Conservation (phyloP, 2,113 vertebrate species). For the Ceyx margarethae region DNA sequence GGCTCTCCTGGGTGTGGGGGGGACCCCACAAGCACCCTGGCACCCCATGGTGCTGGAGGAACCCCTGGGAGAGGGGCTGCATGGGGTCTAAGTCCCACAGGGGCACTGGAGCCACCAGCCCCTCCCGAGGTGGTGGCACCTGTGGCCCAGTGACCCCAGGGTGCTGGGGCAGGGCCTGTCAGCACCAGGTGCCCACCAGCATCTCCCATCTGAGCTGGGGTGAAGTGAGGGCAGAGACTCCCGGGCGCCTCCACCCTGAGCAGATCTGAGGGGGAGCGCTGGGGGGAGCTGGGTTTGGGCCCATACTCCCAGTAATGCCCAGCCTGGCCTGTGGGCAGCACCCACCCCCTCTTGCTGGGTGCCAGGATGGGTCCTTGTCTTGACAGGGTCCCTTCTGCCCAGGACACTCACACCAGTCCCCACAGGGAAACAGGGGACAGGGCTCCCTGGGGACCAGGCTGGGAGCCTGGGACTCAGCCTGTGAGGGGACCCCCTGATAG, state of each 20-base stretch:
- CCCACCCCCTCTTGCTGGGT: neutral
- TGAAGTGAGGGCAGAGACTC: neutral
- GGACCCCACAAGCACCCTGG: neutral
- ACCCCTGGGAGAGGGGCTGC: neutral
- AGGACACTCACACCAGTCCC: neutral
- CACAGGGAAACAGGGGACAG: fast-evolving
- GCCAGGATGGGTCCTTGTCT: neutral
- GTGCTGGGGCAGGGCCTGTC: neutral
- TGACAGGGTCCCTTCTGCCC: neutral
- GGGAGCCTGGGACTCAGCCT: neutral
- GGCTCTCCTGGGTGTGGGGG: neutral
- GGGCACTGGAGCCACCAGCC: neutral
- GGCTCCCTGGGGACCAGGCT: neutral
- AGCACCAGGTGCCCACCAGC: neutral
- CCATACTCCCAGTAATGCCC: neutral
- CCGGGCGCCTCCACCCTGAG: neutral
- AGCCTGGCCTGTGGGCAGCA: neutral
- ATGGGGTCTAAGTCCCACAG: fast-evolving
- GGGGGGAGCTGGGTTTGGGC: neutral
- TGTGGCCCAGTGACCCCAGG: neutral
- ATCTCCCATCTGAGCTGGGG: neutral
- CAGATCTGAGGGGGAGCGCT: neutral
- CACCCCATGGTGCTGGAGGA: fast-evolving
- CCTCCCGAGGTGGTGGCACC: neutral
- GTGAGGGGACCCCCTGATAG: neutral